Conservation (phyloP, 2,797 vertebrate species). For the Tauraco hartlaubi region DNA sequence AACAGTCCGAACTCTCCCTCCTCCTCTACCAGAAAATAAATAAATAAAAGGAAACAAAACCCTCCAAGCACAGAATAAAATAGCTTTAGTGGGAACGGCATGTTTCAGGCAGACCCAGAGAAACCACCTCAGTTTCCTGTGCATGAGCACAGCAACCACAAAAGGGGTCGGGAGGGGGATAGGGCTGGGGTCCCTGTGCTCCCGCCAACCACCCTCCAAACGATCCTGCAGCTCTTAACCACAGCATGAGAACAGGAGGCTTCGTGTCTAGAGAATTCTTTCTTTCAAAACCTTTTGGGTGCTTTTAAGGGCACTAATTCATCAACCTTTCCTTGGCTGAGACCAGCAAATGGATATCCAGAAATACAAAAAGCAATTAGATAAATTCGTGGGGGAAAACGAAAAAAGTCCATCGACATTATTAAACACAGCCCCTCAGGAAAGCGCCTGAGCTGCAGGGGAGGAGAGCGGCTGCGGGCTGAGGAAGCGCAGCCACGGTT, state of each 20-base stretch:
- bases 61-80: neutral
- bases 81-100: neutral
- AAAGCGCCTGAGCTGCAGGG: neutral
- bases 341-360: neutral
- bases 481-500: neutral
- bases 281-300: neutral
- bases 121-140: neutral
- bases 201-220: neutral
- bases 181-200: neutral
- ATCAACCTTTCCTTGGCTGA: constrained; percentile 54
- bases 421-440: neutral
- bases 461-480: neutral
- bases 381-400: neutral
- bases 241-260: neutral
- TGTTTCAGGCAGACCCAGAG: neutral
- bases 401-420: neutral
- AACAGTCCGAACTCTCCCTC: neutral
- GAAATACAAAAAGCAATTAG: constrained; percentile 46
- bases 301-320: constrained; percentile 25
- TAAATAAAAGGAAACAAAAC: neutral
- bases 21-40: neutral
- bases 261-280: neutral
- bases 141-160: no score
- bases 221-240: neutral
- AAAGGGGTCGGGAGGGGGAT: neutral